Base-by-base conservation (phyloP, 2,113 vertebrate genomes). In the Neogobius melanostomus region DNA sequence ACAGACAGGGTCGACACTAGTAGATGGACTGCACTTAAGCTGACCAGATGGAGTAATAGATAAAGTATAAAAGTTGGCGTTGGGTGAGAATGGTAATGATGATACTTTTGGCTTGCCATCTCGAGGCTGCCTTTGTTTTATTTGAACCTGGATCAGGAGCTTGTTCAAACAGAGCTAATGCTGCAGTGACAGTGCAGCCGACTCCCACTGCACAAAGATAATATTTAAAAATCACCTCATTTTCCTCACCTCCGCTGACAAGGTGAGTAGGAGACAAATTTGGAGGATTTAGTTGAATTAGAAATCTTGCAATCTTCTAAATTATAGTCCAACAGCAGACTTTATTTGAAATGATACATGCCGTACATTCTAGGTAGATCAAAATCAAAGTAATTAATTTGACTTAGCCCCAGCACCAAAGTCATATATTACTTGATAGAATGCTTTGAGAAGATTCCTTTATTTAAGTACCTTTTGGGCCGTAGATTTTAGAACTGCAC, bases 21-120 rank as follows among this genome's bases (percentile, higher is more conserved):
- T 84, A 81, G 85, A 80, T 44, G 44, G 69, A 73, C 61, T 80
- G 76, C 80, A 85, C 81, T 89, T 82, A 80, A 81, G 76, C 68
- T 64, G 74, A 82, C 81, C 88, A 89, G 87, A 82, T 74, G 74
- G 76, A 78, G 80, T 75, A 76, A 88, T 75, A 82, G 78, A 86
- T 89, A 81, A 85, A 89, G 84, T 87, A 82, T 86, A 76, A 84
- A 81, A 81, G 77, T 80, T 89, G 83, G 85, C 86, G 12, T 71
- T 46, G 61, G 45, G 62, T 8, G 64, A 76, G 74, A 76, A 86
- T 84, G 77, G 80, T 89, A 88, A 89, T 87, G 82, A 87, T 90
- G 84, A 86, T 88, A 79, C 85, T 85, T 83, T 89, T 88, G 87
- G 86, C 85, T 45, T n/a, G 60, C 57, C 1, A 1, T 48, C 66